phyloP scores from a whole-genome alignment of 2,888 invertebrate species.

The Thysanoteuthis rhombus region DNA sequence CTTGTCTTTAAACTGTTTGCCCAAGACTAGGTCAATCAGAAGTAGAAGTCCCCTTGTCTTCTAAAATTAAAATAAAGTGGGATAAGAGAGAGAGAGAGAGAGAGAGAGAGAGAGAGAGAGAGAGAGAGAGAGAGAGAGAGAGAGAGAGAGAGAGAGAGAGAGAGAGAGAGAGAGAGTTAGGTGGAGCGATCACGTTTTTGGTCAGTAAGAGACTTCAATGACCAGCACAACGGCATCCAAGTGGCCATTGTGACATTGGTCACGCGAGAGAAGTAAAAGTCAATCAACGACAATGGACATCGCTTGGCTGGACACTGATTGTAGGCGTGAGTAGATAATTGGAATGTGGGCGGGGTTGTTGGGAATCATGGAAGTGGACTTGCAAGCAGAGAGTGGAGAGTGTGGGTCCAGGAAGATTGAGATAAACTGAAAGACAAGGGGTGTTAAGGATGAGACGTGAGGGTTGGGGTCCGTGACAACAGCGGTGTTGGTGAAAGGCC shows the following conservation, averaged over 20 bases:
- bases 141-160: too few species aligned
- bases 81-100: too few species aligned
- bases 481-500: neutral
- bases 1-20: too few species aligned
- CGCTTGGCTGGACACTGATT: conserved; percentile 12
- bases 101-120: too few species aligned
- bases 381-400: too few species aligned
- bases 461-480: neutral
- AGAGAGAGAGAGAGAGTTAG: too few species aligned
- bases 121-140: too few species aligned
- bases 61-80: too few species aligned
- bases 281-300: neutral
- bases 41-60: too few species aligned
- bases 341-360: neutral
- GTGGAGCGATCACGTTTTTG: neutral
- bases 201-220: neutral
- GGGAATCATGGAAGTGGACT: neutral
- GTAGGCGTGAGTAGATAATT: neutral
- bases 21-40: too few species aligned
- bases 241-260: neutral
- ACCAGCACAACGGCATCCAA: neutral
- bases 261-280: neutral
- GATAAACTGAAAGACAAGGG: neutral
- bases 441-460: neutral
- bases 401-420: neutral